Conservation (phyloP, 2,888 invertebrate genomes). For the Bombylius discolor region DNA sequence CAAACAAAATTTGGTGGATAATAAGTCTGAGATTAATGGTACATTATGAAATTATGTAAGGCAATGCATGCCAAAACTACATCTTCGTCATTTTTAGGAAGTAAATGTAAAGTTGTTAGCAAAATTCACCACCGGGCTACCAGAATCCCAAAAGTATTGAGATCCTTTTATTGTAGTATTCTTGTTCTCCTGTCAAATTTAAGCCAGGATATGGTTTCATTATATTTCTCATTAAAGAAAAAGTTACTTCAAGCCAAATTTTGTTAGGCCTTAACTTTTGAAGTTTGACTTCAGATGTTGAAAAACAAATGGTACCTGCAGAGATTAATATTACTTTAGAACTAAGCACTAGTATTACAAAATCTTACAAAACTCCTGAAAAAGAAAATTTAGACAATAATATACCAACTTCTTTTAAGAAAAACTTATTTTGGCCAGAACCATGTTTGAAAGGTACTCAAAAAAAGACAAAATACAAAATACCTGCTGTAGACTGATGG, state of each 20-base stretch:
- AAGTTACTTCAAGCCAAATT: not conserved
- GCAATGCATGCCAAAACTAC: constrained; percentile 6
- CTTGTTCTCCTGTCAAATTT: not conserved
- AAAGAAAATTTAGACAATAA: too few relatives aligned
- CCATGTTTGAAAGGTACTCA: too few relatives aligned
- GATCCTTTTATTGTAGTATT: constrained; percentile 5
- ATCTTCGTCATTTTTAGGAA: constrained; percentile 8
- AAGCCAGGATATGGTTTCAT: constrained; percentile 8
- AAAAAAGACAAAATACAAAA: too few relatives aligned
- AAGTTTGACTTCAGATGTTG: too few relatives aligned
- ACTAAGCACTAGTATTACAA: too few relatives aligned
- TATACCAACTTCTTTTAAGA: too few relatives aligned
- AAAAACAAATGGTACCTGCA: too few relatives aligned
- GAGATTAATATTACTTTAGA: too few relatives aligned
- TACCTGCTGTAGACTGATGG: too few relatives aligned
- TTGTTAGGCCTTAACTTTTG: too few relatives aligned
- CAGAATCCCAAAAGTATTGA: constrained; percentile 8
- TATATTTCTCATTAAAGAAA: constrained; percentile 4
- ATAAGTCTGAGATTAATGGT: not conserved
- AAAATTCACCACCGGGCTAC: constrained; percentile 10
- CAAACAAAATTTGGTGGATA: not conserved
- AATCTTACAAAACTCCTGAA: too few relatives aligned
- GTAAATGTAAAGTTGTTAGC: constrained; percentile 5
- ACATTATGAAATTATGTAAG: constrained; percentile 10
- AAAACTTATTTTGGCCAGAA: too few relatives aligned